These are phyloP conservation scores for Holacanthus passer DNA, from an alignment of 2,113 vertebrate species.

Conservation along the genomic window DNA sequence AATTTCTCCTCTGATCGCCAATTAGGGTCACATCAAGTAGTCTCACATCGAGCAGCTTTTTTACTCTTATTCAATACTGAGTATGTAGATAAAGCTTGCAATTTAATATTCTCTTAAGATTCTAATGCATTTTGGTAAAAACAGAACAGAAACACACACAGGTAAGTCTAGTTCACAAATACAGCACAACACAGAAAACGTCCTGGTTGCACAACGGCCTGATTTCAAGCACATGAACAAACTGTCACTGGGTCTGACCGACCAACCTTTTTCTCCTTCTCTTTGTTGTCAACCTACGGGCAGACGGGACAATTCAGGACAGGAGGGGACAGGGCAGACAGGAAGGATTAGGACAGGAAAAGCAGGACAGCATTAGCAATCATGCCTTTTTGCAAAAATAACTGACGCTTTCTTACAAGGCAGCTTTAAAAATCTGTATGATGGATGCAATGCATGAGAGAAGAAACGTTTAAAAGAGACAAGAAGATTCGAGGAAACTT, in stretches of 20 bases:
- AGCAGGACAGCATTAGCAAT: constrained; percentile 1
- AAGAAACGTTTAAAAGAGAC: background rate
- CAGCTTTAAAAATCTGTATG: background rate
- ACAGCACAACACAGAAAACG: constrained; percentile 23
- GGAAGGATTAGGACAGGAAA: background rate
- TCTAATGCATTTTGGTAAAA: background rate
- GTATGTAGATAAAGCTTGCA: background rate
- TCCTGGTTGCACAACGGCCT: too few species aligned
- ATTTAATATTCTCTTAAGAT: background rate
- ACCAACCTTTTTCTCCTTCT: constrained; percentile 83
- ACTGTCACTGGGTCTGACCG: background rate
- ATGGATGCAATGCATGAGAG: background rate
- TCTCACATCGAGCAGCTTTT: too few species aligned
- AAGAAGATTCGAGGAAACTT: too few species aligned
- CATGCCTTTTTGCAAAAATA: background rate
- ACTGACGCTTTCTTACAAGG: background rate
- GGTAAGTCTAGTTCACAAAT: constrained; percentile 11
- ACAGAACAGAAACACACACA: background rate
- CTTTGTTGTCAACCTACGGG: constrained; percentile 81
- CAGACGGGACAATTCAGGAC: background rate
- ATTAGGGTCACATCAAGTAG: background rate
- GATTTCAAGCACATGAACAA: background rate
- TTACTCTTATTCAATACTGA: background rate
- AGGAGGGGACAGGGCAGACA: background rate
- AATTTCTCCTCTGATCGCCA: background rate